Conservation (phyloP, 2,888 invertebrate genomes). For the Napeogenes inachia region DNA sequence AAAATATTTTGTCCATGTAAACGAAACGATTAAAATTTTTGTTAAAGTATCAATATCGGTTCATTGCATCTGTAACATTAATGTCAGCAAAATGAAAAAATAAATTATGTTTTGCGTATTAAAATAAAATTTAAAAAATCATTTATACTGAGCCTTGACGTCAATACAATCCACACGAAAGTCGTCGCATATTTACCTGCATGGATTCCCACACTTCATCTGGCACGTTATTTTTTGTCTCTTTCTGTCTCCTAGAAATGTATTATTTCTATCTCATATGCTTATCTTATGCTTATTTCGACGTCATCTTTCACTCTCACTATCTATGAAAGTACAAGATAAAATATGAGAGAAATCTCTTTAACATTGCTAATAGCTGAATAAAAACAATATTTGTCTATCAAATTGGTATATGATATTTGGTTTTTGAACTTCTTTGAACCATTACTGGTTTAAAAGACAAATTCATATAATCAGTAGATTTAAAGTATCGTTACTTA, state of each 20-base stretch:
- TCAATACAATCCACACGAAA: slow-evolving; percentile 38
- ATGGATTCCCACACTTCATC: slow-evolving; percentile 65
- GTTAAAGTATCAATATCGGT: too few species aligned
- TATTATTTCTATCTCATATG: slow-evolving; percentile 29
- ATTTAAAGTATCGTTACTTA: background rate
- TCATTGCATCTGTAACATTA: too few species aligned
- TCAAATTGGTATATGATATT: too few species aligned
- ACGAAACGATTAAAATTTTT: too few species aligned
- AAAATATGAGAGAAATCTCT: slow-evolving; percentile 39
- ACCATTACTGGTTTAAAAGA: background rate
- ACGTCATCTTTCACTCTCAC: slow-evolving; percentile 76
- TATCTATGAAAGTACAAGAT: slow-evolving; percentile 53
- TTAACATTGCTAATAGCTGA: background rate
- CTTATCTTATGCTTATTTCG: slow-evolving; percentile 45
- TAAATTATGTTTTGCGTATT: too few species aligned
- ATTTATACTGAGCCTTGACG: slow-evolving; percentile 29
- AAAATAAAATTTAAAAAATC: too few species aligned
- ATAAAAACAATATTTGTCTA: background rate
- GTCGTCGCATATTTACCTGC: slow-evolving; percentile 64
- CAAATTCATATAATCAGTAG: background rate
- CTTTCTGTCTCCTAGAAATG: slow-evolving; percentile 36
- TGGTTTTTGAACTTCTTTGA: background rate
- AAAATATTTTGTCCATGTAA: too few species aligned
- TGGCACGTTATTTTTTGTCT: slow-evolving; percentile 36
- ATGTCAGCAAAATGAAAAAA: too few species aligned